These are phyloP conservation scores for Anoura caudifer DNA, from an alignment of 2,113 vertebrate species.

Conservation along the genomic window DNA sequence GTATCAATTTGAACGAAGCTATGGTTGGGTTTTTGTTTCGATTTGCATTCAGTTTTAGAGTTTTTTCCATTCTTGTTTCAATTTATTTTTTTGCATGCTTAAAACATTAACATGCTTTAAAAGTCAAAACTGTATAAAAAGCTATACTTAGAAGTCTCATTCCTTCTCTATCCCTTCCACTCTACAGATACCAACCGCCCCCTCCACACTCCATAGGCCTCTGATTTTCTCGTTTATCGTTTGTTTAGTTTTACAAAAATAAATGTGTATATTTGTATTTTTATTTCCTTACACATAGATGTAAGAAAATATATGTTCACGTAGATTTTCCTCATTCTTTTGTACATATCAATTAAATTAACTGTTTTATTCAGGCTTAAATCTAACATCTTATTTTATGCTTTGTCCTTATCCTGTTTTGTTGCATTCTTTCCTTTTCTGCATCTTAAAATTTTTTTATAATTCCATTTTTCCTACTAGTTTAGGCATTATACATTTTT, in stretches of 20 bases:
- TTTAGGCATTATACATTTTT: background rate
- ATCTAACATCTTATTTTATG: background rate
- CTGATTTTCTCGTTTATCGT: background rate
- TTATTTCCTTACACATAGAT: background rate
- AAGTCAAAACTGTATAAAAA: background rate
- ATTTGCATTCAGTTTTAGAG: background rate
- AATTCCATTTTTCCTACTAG: background rate
- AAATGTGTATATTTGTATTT: background rate
- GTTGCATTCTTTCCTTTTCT: background rate
- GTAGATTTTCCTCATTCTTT: background rate
- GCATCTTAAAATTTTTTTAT: background rate
- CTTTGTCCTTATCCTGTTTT: background rate
- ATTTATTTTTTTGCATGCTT: background rate
- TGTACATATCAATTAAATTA: background rate
- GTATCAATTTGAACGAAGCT: background rate
- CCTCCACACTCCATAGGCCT: rapidly evolving
- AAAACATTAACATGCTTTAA: background rate
- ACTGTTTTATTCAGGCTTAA: background rate
- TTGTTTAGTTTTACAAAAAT: conserved; percentile 14
- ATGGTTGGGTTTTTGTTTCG: background rate
- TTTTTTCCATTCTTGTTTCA: background rate
- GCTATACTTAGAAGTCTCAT: background rate
- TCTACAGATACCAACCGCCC: background rate
- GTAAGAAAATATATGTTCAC: background rate
- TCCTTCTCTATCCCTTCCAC: background rate